Conservation (phyloP, 2,888 invertebrate genomes). For the Volucella inanis region DNA sequence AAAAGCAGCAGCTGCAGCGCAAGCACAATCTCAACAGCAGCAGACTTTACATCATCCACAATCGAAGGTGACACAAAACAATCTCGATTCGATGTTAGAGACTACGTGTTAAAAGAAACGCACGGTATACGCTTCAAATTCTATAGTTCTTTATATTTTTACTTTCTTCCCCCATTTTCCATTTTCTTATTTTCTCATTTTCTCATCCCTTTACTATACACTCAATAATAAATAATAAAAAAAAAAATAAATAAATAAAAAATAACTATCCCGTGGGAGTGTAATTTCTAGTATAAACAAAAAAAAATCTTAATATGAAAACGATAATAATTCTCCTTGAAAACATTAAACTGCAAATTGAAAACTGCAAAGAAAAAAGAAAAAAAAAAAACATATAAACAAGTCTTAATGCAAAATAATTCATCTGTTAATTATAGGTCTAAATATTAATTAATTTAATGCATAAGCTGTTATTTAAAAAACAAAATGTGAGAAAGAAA, state of each 20-base stretch:
- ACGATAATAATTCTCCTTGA: slow-evolving; percentile 72
- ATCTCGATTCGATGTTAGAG: slow-evolving; percentile 81
- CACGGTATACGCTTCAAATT: slow-evolving; percentile 45
- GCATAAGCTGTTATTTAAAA: slow-evolving; percentile 67
- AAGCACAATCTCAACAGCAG: slow-evolving; percentile 59
- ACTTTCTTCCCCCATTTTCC: neutral
- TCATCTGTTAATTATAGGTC: slow-evolving; percentile 73
- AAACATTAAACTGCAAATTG: slow-evolving; percentile 62
- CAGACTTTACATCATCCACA: slow-evolving; percentile 64
- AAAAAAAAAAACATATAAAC: slow-evolving; percentile 20
- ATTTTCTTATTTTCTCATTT: neutral
- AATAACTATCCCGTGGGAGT: slow-evolving; percentile 55
- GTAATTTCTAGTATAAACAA: slow-evolving; percentile 59
- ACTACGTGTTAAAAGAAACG: slow-evolving; percentile 80
- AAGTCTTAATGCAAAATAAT: slow-evolving; percentile 47
- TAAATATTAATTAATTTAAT: slow-evolving; percentile 72
- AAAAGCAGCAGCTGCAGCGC: slow-evolving; percentile 73
- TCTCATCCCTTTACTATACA: neutral
- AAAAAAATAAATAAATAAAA: neutral
- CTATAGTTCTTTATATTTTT: slow-evolving; percentile 27
- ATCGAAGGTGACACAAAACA: slow-evolving; percentile 76
- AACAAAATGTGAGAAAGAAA: slow-evolving; percentile 35
- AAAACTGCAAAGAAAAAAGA: slow-evolving; percentile 9
- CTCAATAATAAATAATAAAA: slow-evolving; percentile 19
- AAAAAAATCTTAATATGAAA: slow-evolving; percentile 46